These are phyloP conservation scores for Meandrusa payeni DNA, from an alignment of 2,888 invertebrate species.

Conservation along the genomic window DNA sequence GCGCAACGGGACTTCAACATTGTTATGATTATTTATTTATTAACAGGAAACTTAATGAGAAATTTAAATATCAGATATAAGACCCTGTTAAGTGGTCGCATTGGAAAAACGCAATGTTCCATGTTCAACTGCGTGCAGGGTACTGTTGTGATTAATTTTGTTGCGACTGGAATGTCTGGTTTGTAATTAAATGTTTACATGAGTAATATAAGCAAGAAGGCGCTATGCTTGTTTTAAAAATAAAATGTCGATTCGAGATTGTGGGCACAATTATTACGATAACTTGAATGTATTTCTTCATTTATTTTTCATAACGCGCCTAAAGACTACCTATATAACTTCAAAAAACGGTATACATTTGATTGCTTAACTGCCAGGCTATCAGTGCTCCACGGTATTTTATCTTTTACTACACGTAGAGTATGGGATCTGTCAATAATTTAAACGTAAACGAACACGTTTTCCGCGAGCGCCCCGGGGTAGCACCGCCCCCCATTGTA, in stretches of 20 bases:
- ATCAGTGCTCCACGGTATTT: too few species aligned
- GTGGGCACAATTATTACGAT: too few species aligned
- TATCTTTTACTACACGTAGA: too few species aligned
- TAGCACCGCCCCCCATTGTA: slow-evolving; percentile 71
- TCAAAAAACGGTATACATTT: too few species aligned
- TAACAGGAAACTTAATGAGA: slow-evolving; percentile 20
- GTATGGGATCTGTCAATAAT: slow-evolving; percentile 52
- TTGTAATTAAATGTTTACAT: slow-evolving; percentile 10
- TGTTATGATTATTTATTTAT: slow-evolving; percentile 59
- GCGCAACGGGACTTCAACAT: slow-evolving; percentile 55
- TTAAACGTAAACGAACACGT: slow-evolving; percentile 53
- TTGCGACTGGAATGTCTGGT: slow-evolving; percentile 1
- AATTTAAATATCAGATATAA: slow-evolving; percentile 20
- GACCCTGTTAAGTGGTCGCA: slow-evolving; percentile 12
- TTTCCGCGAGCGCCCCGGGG: slow-evolving; percentile 60
- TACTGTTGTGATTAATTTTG: slow-evolving; percentile 7
- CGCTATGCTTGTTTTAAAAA: background rate
- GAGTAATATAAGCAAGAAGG: slow-evolving; percentile 3
- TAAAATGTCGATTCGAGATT: too few species aligned
- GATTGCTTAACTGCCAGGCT: too few species aligned
- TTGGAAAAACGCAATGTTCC: slow-evolving; percentile 6
- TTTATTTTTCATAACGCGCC: too few species aligned
- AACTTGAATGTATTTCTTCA: too few species aligned
- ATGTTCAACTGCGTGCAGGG: slow-evolving; percentile 4
- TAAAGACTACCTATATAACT: too few species aligned